These are phyloP conservation scores for Paradoxurus hermaphroditus DNA, from an alignment of 2,113 vertebrate genomes.

Conservation along the genomic window DNA sequence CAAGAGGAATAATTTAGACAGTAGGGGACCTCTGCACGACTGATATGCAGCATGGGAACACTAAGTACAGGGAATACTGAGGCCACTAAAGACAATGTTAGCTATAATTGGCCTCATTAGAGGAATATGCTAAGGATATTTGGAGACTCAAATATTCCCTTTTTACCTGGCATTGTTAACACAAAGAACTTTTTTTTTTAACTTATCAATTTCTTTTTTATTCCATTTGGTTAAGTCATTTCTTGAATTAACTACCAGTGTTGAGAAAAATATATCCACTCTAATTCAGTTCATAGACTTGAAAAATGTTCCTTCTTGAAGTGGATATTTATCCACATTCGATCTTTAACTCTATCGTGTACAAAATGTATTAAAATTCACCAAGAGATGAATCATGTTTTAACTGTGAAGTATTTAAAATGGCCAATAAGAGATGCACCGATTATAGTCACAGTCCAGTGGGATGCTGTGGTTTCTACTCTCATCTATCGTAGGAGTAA, in stretches of 20 bases:
- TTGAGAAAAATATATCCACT: neutral
- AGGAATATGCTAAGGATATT: neutral
- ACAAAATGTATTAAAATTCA: neutral
- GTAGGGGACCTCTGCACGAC: neutral
- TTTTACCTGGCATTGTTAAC: neutral
- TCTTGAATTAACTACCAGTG: neutral
- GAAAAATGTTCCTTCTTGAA: neutral
- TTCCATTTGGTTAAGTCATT: neutral
- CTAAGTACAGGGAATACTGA: neutral
- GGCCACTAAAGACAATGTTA: neutral
- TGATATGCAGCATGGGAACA: neutral
- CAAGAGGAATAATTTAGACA: neutral
- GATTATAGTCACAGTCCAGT: neutral
- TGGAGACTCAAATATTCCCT: neutral
- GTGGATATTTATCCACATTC: neutral
- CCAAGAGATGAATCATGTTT: neutral
- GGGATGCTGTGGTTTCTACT: neutral
- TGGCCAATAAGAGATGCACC: neutral
- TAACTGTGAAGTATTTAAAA: neutral
- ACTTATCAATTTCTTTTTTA: neutral
- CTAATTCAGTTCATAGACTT: neutral
- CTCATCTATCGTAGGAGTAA: constrained; percentile 7
- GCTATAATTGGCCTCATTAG: neutral
- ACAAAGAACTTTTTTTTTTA: neutral
- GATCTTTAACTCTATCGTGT: neutral